These are phyloP conservation scores for Prionace glauca DNA, from an alignment of 2,797 vertebrate species.

Conservation along the genomic window DNA sequence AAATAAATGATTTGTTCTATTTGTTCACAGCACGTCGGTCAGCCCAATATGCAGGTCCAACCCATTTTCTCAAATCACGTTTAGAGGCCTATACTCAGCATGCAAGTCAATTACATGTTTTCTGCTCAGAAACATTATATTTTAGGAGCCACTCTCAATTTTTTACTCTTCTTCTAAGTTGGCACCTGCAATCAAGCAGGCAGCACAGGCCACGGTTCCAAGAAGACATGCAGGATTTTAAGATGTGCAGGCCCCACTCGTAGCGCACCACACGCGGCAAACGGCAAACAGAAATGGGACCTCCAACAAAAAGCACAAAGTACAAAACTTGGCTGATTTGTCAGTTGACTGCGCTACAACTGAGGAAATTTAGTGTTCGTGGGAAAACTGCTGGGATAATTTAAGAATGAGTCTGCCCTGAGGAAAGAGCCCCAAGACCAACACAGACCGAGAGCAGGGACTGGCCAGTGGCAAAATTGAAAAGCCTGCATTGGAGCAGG, in stretches of 20 bases:
- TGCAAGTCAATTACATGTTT: neutral
- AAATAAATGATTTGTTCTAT: neutral
- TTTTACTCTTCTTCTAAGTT: neutral
- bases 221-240: neutral
- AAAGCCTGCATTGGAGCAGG: neutral
- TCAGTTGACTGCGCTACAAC: neutral
- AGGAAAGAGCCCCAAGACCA: neutral
- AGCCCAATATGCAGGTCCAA: too few relatives aligned
- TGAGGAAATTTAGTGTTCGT: neutral
- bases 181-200: neutral
- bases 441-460: neutral
- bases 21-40: neutral
- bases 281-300: neutral
- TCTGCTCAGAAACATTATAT: neutral
- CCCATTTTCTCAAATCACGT: too few relatives aligned
- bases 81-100: neutral
- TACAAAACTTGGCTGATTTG: neutral
- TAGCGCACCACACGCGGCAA: neutral
- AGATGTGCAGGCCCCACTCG: too few relatives aligned
- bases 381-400: neutral
- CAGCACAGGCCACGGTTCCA: neutral
- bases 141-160: neutral
- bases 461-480: neutral
- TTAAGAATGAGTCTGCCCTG: neutral
- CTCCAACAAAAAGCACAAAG: neutral